Conservation (phyloP, 1,140 invertebrate genomes). For the Cryptotermes secundus region DNA sequence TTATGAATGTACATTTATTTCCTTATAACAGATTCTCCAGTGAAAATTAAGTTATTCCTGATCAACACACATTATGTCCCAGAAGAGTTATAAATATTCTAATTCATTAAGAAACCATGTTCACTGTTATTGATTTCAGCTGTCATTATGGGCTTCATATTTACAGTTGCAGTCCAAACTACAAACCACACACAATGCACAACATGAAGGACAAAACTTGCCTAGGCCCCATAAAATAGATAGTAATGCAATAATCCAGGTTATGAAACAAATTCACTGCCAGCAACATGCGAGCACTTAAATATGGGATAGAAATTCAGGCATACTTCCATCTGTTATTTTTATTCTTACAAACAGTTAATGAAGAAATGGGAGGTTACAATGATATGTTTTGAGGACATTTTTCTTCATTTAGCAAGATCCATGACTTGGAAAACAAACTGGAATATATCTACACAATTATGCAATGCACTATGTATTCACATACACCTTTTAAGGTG, state of each 20-base stretch:
- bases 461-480: neutral
- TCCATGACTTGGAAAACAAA: neutral
- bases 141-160: neutral
- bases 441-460: neutral
- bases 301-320: neutral
- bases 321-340: neutral
- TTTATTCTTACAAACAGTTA: neutral
- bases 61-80: neutral
- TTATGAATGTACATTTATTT: no score
- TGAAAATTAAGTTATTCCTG: neutral
- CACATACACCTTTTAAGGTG: no score
- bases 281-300: neutral
- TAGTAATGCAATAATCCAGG: neutral
- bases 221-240: neutral
- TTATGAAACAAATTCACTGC: neutral
- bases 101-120: neutral
- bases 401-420: neutral
- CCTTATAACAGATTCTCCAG: neutral
- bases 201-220: neutral
- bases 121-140: neutral
- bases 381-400: neutral
- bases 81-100: neutral
- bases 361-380: neutral
- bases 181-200: neutral
- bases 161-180: neutral